Evolutionary conservation across 1,140 invertebrate species (phyloP).

Genomic region (Nebria ingens): DNA sequence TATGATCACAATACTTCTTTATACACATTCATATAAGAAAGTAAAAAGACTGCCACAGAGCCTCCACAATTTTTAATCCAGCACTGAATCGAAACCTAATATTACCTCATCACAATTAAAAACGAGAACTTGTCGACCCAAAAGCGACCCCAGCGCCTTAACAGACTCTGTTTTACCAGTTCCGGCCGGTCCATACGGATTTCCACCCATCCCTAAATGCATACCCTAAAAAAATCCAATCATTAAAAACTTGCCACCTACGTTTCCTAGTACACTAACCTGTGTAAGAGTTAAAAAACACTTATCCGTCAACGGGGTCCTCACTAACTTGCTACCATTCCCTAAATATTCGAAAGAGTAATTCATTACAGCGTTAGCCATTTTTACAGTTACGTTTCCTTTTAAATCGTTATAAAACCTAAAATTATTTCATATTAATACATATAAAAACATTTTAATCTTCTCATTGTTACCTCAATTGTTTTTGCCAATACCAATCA

Average conservation of each 20-base stretch:
- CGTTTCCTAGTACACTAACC: conserved; percentile 33
- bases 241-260: too few species aligned
- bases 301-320: conserved; percentile 88
- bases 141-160: conserved; percentile 80
- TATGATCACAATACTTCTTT: too few species aligned
- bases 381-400: conserved; percentile 51
- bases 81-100: too few species aligned
- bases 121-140: conserved; percentile 87
- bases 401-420: conserved; percentile 46
- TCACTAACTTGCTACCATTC: conserved; percentile 79
- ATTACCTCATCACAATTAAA: conserved; percentile 96
- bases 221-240: conserved; percentile 54
- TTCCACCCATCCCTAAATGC: conserved; percentile 91
- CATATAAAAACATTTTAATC: not conserved
- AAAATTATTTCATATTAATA: conserved; percentile 11
- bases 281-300: conserved; percentile 94
- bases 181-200: conserved; percentile 97
- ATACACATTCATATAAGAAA: too few species aligned
- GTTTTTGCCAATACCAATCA: conserved; percentile 93
- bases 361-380: conserved; percentile 84
- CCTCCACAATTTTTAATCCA: too few species aligned
- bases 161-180: conserved; percentile 98
- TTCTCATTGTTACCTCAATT: conserved; percentile 62
- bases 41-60: too few species aligned
- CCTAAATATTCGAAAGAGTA: conserved; percentile 99